A percentile compares a stretch with the other conserved stretches of the same genome.
These are phyloP conservation scores for Pangasius larnaudii DNA, from an alignment of 2,797 vertebrate genomes.

Conservation along the genomic window DNA sequence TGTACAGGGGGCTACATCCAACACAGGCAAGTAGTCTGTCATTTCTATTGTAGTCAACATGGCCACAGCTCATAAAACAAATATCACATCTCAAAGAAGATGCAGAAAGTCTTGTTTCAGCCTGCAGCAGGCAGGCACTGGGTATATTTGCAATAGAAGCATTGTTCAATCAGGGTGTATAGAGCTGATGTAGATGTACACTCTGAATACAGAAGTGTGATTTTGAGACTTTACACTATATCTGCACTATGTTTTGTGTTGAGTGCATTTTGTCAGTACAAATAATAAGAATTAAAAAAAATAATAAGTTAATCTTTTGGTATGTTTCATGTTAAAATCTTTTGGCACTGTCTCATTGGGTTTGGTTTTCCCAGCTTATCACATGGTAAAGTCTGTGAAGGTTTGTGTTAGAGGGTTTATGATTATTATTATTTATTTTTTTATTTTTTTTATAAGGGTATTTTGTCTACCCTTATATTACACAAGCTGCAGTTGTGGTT, in stretches of 20 bases:
- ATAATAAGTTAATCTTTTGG: background rate
- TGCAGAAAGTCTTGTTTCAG: background rate
- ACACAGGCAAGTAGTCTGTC: slow-evolving; percentile 75
- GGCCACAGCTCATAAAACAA: background rate
- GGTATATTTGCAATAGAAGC: background rate
- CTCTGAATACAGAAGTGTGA: background rate
- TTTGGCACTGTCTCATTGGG: background rate
- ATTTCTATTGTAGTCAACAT: background rate
- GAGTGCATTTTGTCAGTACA: background rate
- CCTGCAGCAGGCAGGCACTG: background rate
- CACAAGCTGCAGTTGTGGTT: background rate
- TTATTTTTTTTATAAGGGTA: background rate
- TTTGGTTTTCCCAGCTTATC: background rate
- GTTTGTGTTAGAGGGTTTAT: too few relatives aligned
- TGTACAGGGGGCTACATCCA: slow-evolving; percentile 77
- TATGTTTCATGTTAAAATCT: background rate
- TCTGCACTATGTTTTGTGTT: background rate
- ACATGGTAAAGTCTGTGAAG: too few relatives aligned
- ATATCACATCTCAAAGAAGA: background rate
- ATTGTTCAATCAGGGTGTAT: background rate
- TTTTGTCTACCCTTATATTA: background rate
- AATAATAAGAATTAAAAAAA: background rate
- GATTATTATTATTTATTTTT: background rate
- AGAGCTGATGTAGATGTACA: background rate
- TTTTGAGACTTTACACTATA: background rate